Conservation (phyloP, 2,888 invertebrate genomes). For the Eristalinus sepulchralis region DNA sequence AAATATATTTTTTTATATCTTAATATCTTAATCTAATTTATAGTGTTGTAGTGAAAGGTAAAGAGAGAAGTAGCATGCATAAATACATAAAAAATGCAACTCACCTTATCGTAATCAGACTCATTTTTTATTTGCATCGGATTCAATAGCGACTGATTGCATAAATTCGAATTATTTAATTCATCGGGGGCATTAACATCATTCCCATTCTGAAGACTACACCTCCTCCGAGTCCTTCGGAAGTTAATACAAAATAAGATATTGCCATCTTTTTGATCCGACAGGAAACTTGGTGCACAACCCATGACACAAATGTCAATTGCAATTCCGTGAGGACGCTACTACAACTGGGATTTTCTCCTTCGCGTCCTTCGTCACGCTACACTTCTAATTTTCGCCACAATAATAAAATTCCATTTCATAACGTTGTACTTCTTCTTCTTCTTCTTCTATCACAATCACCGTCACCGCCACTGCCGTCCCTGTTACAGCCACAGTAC, state of each 20-base stretch:
- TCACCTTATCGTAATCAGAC: conserved; percentile 79
- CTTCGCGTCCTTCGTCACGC: conserved; percentile 45
- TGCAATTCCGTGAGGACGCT: conserved; percentile 44
- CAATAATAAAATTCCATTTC: conserved; percentile 64
- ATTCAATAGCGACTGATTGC: conserved; percentile 79
- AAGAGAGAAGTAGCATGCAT: background rate
- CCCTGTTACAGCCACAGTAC: background rate
- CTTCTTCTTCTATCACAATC: background rate
- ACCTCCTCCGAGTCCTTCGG: conserved; percentile 76
- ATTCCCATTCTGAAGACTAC: conserved; percentile 76
- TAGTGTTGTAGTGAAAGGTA: background rate
- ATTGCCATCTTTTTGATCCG: conserved; percentile 77
- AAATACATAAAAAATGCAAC: no score
- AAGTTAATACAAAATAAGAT: conserved; percentile 79
- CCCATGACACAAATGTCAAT: conserved; percentile 72
- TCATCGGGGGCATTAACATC: conserved; percentile 74
- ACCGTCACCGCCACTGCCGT: background rate
- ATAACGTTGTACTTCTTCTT: conserved; percentile 27
- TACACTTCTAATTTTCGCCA: conserved; percentile 57
- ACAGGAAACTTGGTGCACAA: conserved; percentile 74
- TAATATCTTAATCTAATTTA: background rate
- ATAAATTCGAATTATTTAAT: conserved; percentile 75
- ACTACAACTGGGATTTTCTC: conserved; percentile 37
- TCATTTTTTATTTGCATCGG: conserved; percentile 79
- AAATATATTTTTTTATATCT: no score